Evolutionary conservation across 2,797 vertebrate genomes (phyloP), one percentile per base, ranked within the genome.

Genomic region (Hephaestus fuliginosus): DNA sequence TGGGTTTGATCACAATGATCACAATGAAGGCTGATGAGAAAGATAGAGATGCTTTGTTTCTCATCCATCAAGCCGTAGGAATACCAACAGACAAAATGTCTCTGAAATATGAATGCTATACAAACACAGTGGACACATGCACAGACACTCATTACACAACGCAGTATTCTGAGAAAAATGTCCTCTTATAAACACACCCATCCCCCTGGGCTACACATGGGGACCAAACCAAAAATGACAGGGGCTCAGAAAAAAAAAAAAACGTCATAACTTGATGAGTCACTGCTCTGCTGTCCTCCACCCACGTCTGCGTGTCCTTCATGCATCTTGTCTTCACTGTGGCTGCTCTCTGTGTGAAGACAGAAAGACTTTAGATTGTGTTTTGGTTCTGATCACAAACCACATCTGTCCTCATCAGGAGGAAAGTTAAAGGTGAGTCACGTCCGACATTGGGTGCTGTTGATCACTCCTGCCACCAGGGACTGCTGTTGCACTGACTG

Each of bases 311-410:
- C 58, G 79, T 80, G 89, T 70, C 85, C 78, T 86, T 83, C 80
- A 71, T 12, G 33, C 70, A 20, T 79, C 78, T 74, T 48, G 52
- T 75, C 82, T 70, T 92, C 88, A 92, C 70, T 94, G 91, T 12
- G 94, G 92, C 89, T 94, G 93, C 76, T 95, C 94, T 88, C 94
- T 95, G 93, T 43, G 30, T 22, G 58, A 62, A 80, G 51, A 92
- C 57, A 83, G 67, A 78, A 55, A 65, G 22, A 39, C 49, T 17
- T 46, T 69, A 46, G 65, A 75, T 33, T 22, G 15, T 6, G 39
- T 57, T 74, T 68, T 76, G 75, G 30, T 33, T 33, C 30, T 79
- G 58, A 78, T 74, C 30, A 33, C 30, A 33, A 33, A 33, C 30
- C 30, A 33, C 30, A 33, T 33, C 30, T 33, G 30, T 33, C 30